phyloP scores from a whole-genome alignment of 1,140 invertebrate genomes.

The Idris sp. region DNA sequence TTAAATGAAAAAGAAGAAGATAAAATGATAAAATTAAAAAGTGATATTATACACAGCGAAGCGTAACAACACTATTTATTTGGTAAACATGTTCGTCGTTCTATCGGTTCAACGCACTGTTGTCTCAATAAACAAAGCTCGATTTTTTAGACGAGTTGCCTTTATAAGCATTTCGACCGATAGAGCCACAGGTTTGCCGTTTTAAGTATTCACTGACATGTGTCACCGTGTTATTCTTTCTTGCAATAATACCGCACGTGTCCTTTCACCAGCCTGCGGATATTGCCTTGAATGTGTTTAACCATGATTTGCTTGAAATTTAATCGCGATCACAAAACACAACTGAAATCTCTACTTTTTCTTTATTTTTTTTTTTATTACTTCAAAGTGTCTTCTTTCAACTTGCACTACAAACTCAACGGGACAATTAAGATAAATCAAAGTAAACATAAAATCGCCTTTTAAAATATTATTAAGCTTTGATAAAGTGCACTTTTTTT shows the following conservation, averaged over 20 bases:
- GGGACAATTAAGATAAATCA: too few species aligned
- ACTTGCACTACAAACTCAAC: too few species aligned
- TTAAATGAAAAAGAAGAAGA: too few species aligned
- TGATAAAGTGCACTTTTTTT: too few species aligned
- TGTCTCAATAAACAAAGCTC: slow-evolving; percentile 62
- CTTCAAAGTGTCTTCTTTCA: too few species aligned
- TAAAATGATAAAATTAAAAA: slow-evolving; percentile 3
- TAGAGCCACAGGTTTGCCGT: slow-evolving; percentile 41
- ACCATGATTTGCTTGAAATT: slow-evolving; percentile 53
- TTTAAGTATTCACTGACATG: slow-evolving; percentile 44
- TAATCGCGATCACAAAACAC: slow-evolving; percentile 37
- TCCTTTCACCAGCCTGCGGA: slow-evolving; percentile 48
- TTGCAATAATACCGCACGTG: slow-evolving; percentile 65
- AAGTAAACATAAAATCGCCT: too few species aligned
- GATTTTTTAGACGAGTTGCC: slow-evolving; percentile 39
- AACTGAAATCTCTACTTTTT: too few species aligned
- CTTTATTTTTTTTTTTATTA: too few species aligned
- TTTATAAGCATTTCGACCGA: slow-evolving; percentile 19
- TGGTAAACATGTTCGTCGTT: slow-evolving; percentile 58
- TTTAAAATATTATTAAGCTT: too few species aligned
- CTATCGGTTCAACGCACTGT: slow-evolving; percentile 40
- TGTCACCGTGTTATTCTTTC: slow-evolving; percentile 66
- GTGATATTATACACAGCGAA: slow-evolving; percentile 4
- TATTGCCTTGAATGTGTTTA: slow-evolving; percentile 53
- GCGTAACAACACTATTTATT: slow-evolving; percentile 54